phyloP scores from a whole-genome alignment of 2,888 invertebrate species.

The Rutpela maculata region DNA sequence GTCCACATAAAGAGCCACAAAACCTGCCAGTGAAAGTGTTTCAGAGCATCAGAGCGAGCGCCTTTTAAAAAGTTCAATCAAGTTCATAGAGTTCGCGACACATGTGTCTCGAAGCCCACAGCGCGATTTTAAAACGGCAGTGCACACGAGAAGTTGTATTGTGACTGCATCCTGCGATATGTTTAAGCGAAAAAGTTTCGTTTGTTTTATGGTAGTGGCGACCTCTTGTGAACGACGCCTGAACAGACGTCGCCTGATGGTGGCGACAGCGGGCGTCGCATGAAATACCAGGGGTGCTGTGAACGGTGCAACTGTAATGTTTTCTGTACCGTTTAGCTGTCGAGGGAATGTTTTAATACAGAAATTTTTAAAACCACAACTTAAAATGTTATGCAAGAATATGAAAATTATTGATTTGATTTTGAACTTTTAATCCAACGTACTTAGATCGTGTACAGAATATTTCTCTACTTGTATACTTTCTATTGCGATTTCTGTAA shows the following conservation, averaged over 20 bases:
- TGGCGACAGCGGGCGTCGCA: conserved; percentile 4
- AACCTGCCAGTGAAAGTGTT: background rate
- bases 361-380: background rate
- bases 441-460: background rate
- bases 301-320: background rate
- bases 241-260: conserved; percentile 9
- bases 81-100: conserved; percentile 33
- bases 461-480: no score
- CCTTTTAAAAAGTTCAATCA: conserved; percentile 30
- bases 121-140: conserved; percentile 19
- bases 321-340: background rate
- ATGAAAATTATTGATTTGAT: background rate
- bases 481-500: no score
- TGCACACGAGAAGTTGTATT: conserved; percentile 21
- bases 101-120: conserved; percentile 18
- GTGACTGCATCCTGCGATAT: conserved; percentile 15
- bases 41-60: background rate
- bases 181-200: background rate
- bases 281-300: background rate
- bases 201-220: conserved; percentile 12
- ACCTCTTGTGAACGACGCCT: conserved; percentile 7
- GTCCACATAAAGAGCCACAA: conserved; percentile 9
- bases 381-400: background rate
- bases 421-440: background rate
- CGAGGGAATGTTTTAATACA: background rate